Percentiles rank a stretch among this genome's conserved stretches.
phyloP scores from a whole-genome alignment of 1,140 invertebrate species.

The Neodiprion lecontei region DNA sequence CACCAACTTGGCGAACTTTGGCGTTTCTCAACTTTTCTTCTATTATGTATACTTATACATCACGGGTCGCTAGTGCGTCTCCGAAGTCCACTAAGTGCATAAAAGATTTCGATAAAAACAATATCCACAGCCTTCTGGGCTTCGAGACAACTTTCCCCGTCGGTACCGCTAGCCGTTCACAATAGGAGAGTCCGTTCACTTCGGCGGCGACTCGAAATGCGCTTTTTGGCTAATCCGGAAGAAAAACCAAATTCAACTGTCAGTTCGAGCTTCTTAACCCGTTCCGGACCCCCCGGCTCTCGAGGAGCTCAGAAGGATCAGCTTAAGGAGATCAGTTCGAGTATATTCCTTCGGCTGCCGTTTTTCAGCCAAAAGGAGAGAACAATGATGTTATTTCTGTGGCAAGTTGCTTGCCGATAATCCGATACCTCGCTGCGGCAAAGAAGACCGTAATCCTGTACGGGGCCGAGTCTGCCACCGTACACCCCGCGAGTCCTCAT shows the following conservation, averaged over 20 bases:
- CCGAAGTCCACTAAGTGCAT: not conserved
- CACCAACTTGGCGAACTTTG: not conserved
- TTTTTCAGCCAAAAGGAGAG: not conserved
- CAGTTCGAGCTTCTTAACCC: not conserved
- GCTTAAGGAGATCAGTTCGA: constrained; percentile 4
- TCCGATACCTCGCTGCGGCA: not conserved
- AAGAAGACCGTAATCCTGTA: not conserved
- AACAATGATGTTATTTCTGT: constrained; percentile 6
- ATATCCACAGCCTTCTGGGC: not conserved
- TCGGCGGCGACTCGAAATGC: not conserved
- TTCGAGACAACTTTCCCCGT: not conserved
- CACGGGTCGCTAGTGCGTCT: not conserved
- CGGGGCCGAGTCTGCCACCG: not conserved
- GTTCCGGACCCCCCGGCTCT: not conserved
- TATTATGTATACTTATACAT: not conserved
- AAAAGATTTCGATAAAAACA: not conserved
- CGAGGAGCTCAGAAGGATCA: not conserved
- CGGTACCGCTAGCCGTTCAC: not conserved
- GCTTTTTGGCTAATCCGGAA: not conserved
- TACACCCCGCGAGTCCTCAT: not conserved
- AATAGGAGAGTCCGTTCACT: not conserved
- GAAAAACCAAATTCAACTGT: not conserved
- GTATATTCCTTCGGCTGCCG: constrained; percentile 2
- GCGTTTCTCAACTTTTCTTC: not conserved
- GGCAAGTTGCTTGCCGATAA: not conserved